phyloP scores from a whole-genome alignment of 2,888 invertebrate genomes.

The Athripsodes cinereus region DNA sequence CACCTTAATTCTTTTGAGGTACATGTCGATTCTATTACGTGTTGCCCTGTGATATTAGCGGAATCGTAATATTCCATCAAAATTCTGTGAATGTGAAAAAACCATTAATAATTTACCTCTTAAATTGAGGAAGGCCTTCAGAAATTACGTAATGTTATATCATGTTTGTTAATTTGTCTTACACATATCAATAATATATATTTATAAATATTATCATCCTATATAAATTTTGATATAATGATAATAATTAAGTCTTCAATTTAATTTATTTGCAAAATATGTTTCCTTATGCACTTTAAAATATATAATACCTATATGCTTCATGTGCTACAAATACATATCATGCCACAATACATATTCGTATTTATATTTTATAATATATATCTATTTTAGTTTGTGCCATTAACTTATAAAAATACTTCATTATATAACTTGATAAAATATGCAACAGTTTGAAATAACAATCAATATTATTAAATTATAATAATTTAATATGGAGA shows the following conservation, averaged over 20 bases:
- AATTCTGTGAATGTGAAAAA: too few species aligned
- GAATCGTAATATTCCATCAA: too few species aligned
- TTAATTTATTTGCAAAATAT: constrained; percentile 11
- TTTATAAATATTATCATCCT: constrained; percentile 7
- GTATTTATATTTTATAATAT: constrained; percentile 2
- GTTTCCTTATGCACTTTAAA: neutral
- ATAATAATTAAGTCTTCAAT: constrained; percentile 14
- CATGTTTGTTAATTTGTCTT: neutral
- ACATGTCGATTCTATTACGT: too few species aligned
- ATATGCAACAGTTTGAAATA: constrained; percentile 1
- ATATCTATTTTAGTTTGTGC: neutral
- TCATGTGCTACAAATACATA: constrained; percentile 2
- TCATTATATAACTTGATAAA: neutral
- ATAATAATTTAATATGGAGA: neutral
- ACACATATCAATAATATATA: constrained; percentile 7
- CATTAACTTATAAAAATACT: constrained; percentile 2
- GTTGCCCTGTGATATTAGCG: too few species aligned
- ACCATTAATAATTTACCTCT: too few species aligned
- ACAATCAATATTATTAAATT: neutral
- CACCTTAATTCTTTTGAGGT: constrained; percentile 1
- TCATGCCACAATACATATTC: constrained; percentile 14
- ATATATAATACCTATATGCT: neutral
- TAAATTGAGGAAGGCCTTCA: neutral
- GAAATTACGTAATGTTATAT: neutral
- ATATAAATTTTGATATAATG: constrained; percentile 12